Conservation (phyloP, 2,797 vertebrate genomes). For the Tadarida brasiliensis region DNA sequence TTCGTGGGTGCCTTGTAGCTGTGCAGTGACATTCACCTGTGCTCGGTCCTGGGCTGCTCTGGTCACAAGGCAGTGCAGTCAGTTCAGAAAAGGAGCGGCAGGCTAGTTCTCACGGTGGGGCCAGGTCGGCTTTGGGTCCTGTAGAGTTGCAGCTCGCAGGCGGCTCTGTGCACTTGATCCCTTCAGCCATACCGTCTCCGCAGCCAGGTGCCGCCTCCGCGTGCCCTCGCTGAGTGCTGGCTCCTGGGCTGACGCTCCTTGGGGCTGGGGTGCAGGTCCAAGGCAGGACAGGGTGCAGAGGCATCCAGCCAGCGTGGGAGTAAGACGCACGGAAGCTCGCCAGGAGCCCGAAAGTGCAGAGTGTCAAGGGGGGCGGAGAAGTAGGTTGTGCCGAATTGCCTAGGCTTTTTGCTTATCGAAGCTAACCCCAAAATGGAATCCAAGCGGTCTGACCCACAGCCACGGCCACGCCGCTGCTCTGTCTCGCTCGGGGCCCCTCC, state of each 20-base stretch:
- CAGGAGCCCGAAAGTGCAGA: no score
- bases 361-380: neutral
- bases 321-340: no score
- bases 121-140: rapidly evolving
- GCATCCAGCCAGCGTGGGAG: no score
- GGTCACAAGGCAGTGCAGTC: neutral
- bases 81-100: neutral
- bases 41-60: neutral
- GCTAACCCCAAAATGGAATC: neutral
- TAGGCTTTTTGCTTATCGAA: neutral
- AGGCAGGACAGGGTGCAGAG: neutral
- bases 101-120: neutral
- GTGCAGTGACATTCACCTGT: neutral
- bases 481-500: neutral
- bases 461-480: rapidly evolving
- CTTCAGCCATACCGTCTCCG: neutral
- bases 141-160: neutral
- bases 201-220: neutral
- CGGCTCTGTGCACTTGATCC: neutral
- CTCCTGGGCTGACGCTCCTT: neutral
- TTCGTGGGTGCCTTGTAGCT: neutral
- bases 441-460: neutral
- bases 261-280: neutral
- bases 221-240: neutral
- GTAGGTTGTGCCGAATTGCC: rapidly evolving